phyloP scores from a whole-genome alignment of 2,888 invertebrate genomes.

The Mimas tiliae region DNA sequence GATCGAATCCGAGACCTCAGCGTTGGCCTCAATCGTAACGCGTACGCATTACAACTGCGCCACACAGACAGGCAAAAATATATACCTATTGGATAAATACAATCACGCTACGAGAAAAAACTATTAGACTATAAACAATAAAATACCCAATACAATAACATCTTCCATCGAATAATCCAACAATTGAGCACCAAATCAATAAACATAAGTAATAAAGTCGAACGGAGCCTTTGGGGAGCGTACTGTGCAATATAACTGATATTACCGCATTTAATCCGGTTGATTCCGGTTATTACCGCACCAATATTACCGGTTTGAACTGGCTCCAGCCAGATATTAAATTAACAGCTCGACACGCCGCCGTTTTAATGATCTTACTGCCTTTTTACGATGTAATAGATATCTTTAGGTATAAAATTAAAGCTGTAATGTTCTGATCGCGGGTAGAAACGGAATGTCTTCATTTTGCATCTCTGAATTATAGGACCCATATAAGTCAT shows the following conservation, averaged over 20 bases:
- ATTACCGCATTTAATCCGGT: constrained; percentile 44
- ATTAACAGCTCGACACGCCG: constrained; percentile 35
- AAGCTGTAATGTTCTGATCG: not conserved
- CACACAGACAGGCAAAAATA: no score
- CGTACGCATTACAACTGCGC: no score
- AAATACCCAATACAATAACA: not conserved
- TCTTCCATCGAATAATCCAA: not conserved
- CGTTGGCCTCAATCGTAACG: no score
- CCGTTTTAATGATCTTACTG: constrained; percentile 28
- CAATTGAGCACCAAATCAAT: constrained; percentile 12
- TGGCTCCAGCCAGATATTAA: constrained; percentile 38
- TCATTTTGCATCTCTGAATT: not conserved
- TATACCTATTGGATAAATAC: no score
- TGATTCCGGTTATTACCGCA: constrained; percentile 44
- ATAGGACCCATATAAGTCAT: no score
- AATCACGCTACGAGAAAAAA: no score
- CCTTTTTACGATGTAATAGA: constrained; percentile 16
- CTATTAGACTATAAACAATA: not conserved
- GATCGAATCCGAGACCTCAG: no score
- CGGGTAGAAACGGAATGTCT: not conserved
- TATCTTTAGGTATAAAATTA: constrained; percentile 1
- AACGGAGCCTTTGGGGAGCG: not conserved
- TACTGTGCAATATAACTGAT: constrained; percentile 30
- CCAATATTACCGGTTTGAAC: constrained; percentile 41
- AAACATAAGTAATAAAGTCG: constrained; percentile 13